Conservation (phyloP, 1,140 invertebrate genomes). For the Drosophila punjabiensis region DNA sequence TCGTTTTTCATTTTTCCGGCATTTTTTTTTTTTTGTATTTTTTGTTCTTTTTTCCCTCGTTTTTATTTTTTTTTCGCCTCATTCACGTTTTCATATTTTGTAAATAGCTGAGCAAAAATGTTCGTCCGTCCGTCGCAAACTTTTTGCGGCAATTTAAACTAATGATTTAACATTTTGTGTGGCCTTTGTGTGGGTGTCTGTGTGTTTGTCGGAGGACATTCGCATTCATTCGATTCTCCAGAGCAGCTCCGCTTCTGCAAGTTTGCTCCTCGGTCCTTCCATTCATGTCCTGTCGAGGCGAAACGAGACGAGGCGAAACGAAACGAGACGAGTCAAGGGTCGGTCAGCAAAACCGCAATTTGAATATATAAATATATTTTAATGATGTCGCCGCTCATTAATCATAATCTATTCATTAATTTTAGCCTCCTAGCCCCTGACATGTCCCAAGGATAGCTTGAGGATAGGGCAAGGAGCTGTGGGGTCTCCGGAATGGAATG, state of each 20-base stretch:
- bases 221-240: constrained; percentile 56
- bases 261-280: constrained; percentile 5
- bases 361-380: constrained; percentile 83
- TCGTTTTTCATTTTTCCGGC: constrained; percentile 50
- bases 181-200: constrained; percentile 41
- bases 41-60: constrained; percentile 2
- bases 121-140: constrained; percentile 49
- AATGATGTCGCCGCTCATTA: constrained; percentile 83
- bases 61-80: constrained; percentile 28
- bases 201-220: constrained; percentile 71
- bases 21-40: constrained; percentile 21
- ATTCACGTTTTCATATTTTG: constrained; percentile 80
- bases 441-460: constrained; percentile 2
- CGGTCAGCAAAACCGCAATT: constrained; percentile 79
- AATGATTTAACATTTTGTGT: constrained; percentile 80
- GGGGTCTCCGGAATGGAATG: constrained; percentile 30
- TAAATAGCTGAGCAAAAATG: constrained; percentile 66
- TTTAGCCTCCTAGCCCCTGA: constrained; percentile 61
- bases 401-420: constrained; percentile 84
- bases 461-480: too few relatives aligned
- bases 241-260: neutral
- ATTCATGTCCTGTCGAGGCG: constrained; percentile 57
- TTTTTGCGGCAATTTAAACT: constrained; percentile 81
- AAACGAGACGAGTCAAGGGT: constrained; percentile 31
- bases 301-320: constrained; percentile 38